Percentiles rank a stretch among this genome's conserved stretches.
phyloP scores from a whole-genome alignment of 2,888 invertebrate species.

The Acanthosoma haemorrhoidale region DNA sequence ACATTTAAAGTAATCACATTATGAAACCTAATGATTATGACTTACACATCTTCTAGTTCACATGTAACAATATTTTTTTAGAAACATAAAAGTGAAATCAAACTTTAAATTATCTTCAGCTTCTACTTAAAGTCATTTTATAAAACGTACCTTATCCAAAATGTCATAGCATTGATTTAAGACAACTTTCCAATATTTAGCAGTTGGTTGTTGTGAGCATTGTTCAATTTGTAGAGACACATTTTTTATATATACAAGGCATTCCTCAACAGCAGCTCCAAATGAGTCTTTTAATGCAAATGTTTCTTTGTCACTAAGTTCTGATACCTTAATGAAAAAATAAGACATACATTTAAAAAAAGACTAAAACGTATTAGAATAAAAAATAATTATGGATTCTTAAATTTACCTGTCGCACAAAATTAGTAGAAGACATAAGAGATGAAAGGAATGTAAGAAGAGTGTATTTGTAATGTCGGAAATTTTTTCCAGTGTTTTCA shows the following conservation, averaged over 20 bases:
- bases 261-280: conserved; percentile 30
- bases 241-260: conserved; percentile 59
- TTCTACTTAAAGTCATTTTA: no score
- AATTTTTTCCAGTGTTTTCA: conserved; percentile 63
- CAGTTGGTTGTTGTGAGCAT: conserved; percentile 51
- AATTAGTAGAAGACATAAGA: conserved; percentile 62
- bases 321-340: conserved; percentile 33
- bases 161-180: conserved; percentile 72
- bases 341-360: conserved; percentile 1
- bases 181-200: conserved; percentile 78
- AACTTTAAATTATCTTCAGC: no score
- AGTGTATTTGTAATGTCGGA: conserved; percentile 79
- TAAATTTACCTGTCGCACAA: conserved; percentile 56
- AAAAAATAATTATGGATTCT: neutral
- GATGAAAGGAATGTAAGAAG: conserved; percentile 67
- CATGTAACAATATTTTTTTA: no score
- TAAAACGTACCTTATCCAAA: conserved; percentile 59
- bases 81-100: no score
- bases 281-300: conserved; percentile 51
- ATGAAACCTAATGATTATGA: no score
- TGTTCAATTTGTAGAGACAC: conserved; percentile 60
- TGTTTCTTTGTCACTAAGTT: conserved; percentile 46
- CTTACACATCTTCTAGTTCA: no score
- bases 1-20: neutral
- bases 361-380: neutral